Conservation (phyloP, 2,888 invertebrate species). For the Sinelater perroti region DNA sequence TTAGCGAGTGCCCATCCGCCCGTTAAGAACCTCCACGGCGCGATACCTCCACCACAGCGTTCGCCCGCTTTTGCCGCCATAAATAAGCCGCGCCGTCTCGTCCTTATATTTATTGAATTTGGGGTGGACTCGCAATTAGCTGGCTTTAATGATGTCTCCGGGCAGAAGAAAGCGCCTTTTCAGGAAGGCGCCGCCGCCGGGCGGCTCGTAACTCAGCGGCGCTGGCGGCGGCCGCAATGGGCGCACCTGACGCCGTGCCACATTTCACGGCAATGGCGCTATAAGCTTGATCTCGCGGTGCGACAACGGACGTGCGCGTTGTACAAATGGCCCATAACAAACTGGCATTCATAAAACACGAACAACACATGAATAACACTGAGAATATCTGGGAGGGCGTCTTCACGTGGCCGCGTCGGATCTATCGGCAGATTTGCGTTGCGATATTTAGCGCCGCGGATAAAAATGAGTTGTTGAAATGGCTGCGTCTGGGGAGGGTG, state of each 20-base stretch:
- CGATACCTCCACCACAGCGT: conserved; percentile 31
- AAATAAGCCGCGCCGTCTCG: conserved; percentile 37
- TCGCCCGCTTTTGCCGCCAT: no score
- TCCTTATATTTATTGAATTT: conserved; percentile 45
- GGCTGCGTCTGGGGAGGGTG: conserved; percentile 49
- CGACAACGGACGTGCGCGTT: conserved; percentile 58
- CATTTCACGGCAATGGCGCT: conserved; percentile 57
- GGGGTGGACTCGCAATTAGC: conserved; percentile 51
- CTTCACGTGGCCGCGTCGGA: conserved; percentile 27
- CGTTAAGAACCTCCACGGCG: conserved; percentile 38
- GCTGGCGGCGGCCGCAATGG: conserved; percentile 38
- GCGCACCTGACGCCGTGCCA: conserved; percentile 51
- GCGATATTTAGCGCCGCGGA: conserved; percentile 51
- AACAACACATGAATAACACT: conserved; percentile 57
- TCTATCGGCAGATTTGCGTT: conserved; percentile 47
- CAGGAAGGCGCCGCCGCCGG: conserved; percentile 36
- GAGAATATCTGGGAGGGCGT: conserved; percentile 41
- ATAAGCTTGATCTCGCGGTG: conserved; percentile 58
- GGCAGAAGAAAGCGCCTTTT: conserved; percentile 30
- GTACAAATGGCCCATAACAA: conserved; percentile 57
- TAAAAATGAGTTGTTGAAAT: conserved; percentile 55
- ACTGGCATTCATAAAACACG: conserved; percentile 59
- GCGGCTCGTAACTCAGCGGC: conserved; percentile 32
- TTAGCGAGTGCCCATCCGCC: conserved; percentile 43
- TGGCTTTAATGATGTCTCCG: conserved; percentile 52